Conservation (phyloP, 2,888 invertebrate genomes). For the Drosophila stalkeri region DNA sequence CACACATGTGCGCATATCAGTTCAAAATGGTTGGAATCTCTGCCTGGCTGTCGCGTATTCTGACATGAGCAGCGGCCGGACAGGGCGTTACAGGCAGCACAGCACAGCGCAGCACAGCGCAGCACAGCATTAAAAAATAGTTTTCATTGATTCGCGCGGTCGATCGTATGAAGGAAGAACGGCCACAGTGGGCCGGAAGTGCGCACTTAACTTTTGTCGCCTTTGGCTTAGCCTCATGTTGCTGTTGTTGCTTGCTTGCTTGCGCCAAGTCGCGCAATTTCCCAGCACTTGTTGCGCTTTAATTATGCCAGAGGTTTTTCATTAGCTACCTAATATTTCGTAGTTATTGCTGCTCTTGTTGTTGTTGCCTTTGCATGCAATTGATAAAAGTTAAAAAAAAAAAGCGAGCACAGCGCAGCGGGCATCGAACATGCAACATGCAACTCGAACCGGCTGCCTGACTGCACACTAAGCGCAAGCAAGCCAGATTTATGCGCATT, state of each 20-base stretch:
- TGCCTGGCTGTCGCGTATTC: constrained; percentile 69
- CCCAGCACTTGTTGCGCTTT: constrained; percentile 57
- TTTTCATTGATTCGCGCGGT: constrained; percentile 45
- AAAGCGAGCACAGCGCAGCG: constrained; percentile 9
- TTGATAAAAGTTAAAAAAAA: constrained; percentile 41
- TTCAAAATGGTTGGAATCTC: constrained; percentile 79
- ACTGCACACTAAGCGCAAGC: constrained; percentile 26
- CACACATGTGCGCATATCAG: constrained; percentile 54
- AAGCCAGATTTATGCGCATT: constrained; percentile 17
- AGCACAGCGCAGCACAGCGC: constrained; percentile 31
- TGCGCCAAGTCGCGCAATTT: constrained; percentile 53
- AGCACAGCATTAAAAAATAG: constrained; percentile 52
- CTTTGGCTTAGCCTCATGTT: constrained; percentile 33
- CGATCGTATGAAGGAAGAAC: constrained; percentile 48
- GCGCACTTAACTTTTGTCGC: constrained; percentile 75
- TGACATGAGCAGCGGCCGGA: constrained; percentile 56
- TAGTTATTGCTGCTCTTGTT: background rate
- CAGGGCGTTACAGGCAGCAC: constrained; percentile 54
- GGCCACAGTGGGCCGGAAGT: constrained; percentile 65
- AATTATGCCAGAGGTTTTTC: constrained; percentile 52
- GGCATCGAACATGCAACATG: constrained; percentile 63
- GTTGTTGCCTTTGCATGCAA: constrained; percentile 42
- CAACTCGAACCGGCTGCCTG: constrained; percentile 54
- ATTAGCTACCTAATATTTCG: constrained; percentile 16
- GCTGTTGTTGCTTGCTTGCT: constrained; percentile 1